phyloP scores from a whole-genome alignment of 2,888 invertebrate genomes.

The Caenorhabditis wallacei region DNA sequence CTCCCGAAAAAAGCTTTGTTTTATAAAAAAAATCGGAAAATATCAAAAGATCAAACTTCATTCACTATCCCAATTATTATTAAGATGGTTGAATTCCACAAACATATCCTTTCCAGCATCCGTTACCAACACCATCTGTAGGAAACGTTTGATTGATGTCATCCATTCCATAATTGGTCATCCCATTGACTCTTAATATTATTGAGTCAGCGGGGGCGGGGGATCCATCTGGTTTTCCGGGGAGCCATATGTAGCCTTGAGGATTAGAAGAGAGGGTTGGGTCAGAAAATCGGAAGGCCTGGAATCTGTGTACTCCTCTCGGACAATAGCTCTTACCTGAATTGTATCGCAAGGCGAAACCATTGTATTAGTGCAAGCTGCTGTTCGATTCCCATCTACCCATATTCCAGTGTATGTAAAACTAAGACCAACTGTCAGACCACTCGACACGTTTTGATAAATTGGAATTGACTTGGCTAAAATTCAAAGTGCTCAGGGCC shows the following conservation, averaged over 20 bases:
- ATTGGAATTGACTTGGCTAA: conserved; percentile 14
- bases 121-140: background rate
- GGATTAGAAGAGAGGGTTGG: conserved; percentile 11
- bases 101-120: conserved; percentile 26
- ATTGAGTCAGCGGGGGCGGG: background rate
- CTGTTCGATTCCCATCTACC: conserved; percentile 1
- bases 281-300: conserved; percentile 41
- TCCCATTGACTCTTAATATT: background rate
- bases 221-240: conserved; percentile 3
- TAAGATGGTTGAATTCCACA: conserved; percentile 22
- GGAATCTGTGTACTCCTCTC: background rate
- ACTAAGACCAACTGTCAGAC: background rate
- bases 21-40: too few species aligned
- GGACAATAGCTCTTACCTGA: background rate
- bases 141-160: background rate
- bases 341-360: conserved; percentile 6
- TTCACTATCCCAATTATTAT: too few species aligned
- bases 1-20: too few species aligned
- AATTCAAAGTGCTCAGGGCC: background rate
- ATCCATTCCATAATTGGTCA: conserved; percentile 2
- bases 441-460: background rate
- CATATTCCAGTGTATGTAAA: conserved; percentile 4
- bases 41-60: too few species aligned
- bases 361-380: background rate
- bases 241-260: conserved; percentile 9